Conservation (phyloP, 2,888 invertebrate species). For the Lordiphosa fenestrarum region DNA sequence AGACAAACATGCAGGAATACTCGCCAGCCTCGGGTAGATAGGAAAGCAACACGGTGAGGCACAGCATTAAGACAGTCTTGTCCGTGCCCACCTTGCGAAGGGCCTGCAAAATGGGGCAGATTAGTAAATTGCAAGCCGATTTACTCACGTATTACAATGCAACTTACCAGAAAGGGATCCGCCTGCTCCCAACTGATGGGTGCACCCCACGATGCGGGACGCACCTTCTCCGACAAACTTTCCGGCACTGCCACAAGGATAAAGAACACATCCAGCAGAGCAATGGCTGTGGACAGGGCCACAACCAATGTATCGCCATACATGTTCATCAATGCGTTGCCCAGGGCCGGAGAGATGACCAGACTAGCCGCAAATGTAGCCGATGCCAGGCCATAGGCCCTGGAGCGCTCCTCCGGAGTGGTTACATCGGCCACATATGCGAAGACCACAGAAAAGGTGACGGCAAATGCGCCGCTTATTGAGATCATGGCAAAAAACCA, state of each 20-base stretch:
- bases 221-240: conserved; percentile 96
- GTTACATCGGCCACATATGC: conserved; percentile 99
- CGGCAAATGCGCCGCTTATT: conserved; percentile 98
- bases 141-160: background rate
- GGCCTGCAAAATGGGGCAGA: conserved; percentile 81
- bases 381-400: conserved; percentile 98
- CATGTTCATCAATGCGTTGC: conserved; percentile 91
- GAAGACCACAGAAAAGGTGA: conserved; percentile 99
- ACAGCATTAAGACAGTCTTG: conserved; percentile 96
- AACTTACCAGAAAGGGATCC: conserved; percentile 91
- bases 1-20: conserved; percentile 99
- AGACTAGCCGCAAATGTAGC: conserved; percentile 99
- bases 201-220: conserved; percentile 89
- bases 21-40: conserved; percentile 99
- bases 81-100: conserved; percentile 95
- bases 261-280: conserved; percentile 97
- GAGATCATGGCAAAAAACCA: conserved; percentile 99
- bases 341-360: conserved; percentile 98
- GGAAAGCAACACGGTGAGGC: conserved; percentile 97
- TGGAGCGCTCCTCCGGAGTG: conserved; percentile 95
- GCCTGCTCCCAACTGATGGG: conserved; percentile 98
- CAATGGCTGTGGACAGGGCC: conserved; percentile 96
- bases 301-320: conserved; percentile 94
- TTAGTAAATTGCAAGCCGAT: background rate
- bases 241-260: conserved; percentile 99